A percentile compares a stretch with the other conserved stretches of the same genome.
Conservation (phyloP, 2,113 vertebrate genomes). For the Tyrannus savana region DNA sequence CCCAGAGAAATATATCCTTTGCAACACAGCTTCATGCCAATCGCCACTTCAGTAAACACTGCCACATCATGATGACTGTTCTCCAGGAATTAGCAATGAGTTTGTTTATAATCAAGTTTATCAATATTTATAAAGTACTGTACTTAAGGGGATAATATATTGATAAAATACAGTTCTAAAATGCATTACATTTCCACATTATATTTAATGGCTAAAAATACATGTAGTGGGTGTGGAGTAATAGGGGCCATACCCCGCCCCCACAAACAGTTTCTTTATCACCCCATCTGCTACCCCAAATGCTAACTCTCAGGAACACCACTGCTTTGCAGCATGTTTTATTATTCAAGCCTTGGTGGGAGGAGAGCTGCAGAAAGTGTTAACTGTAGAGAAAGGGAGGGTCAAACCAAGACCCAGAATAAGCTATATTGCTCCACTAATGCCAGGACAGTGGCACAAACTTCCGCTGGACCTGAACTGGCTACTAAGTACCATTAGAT, state of each 20-base stretch:
- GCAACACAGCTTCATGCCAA: conserved; percentile 5
- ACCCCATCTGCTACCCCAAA: conserved; percentile 84
- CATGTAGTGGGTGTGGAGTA: conserved; percentile 69
- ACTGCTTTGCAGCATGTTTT: conserved; percentile 81
- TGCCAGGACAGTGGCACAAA: conserved; percentile 61
- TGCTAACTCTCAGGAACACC: conserved; percentile 80
- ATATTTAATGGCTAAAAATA: conserved; percentile 79
- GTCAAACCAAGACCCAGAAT: conserved; percentile 59
- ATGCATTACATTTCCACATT: conserved; percentile 68
- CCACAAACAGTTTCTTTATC: conserved; percentile 79
- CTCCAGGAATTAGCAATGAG: conserved; percentile 68
- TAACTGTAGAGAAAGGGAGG: conserved; percentile 74
- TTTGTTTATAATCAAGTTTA: conserved; percentile 67
- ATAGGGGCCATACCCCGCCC: conserved; percentile 75
- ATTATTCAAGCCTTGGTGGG: conserved; percentile 78
- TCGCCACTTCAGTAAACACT: conserved; percentile 37
- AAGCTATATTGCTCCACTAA: conserved; percentile 51
- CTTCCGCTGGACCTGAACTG: conserved; percentile 23
- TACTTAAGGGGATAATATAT: conserved; percentile 67
- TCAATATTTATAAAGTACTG: conserved; percentile 73
- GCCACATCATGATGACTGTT: conserved; percentile 45
- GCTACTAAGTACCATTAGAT: conserved; percentile 51
- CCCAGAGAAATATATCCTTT: background rate
- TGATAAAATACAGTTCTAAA: conserved; percentile 67
- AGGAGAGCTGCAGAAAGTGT: conserved; percentile 78